Conservation (phyloP, 2,113 vertebrate species). For the Platysternon megacephalum region DNA sequence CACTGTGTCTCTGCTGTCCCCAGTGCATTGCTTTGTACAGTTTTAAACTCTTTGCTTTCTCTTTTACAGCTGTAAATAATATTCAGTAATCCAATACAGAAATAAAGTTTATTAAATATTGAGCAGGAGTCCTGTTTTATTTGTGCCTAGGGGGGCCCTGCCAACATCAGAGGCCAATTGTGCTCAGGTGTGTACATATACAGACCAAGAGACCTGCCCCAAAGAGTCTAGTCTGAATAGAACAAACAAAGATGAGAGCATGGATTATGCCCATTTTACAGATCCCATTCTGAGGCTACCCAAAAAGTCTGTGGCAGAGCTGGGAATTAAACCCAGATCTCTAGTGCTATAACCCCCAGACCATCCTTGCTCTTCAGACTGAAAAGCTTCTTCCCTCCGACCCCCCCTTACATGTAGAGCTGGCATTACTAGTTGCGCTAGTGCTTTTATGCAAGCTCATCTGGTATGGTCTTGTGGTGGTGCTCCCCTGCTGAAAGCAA, state of each 20-base stretch:
- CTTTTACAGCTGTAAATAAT: conserved; percentile 89
- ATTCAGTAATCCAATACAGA: conserved; percentile 87
- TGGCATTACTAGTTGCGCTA: background rate
- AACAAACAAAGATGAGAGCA: background rate
- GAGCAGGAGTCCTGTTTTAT: background rate
- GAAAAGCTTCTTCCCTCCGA: background rate
- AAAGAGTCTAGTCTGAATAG: background rate
- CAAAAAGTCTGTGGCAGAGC: background rate
- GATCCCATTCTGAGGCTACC: background rate
- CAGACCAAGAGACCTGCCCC: background rate
- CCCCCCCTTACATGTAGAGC: background rate
- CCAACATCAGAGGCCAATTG: background rate
- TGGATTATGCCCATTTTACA: background rate
- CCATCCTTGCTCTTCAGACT: background rate
- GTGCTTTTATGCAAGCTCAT: background rate
- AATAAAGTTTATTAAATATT: conserved; percentile 89
- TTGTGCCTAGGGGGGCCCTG: background rate
- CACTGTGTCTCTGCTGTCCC: background rate
- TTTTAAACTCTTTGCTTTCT: conserved; percentile 81
- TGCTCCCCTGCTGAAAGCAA: background rate
- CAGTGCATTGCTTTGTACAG: conserved; percentile 78
- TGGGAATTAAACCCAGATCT: background rate
- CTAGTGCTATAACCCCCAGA: background rate
- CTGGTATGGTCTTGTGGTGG: background rate
- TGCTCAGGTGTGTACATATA: background rate